Evolutionary conservation across 2,888 invertebrate species (phyloP), one percentile per base, ranked within the genome.

Genomic region (Crioceris asparagi): DNA sequence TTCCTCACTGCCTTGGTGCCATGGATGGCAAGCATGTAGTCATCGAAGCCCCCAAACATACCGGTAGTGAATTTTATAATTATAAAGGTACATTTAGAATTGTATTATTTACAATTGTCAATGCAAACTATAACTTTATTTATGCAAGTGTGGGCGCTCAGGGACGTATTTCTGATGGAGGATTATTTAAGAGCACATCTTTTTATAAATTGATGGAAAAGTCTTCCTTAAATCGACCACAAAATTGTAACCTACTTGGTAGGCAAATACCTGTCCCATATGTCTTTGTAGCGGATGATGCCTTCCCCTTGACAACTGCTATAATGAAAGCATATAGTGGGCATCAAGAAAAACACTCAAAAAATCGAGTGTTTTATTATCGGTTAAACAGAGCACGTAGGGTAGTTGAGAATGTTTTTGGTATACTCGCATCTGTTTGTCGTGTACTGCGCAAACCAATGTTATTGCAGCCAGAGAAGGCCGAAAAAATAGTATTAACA

Each of bases 401-500:
- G 27, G 29, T 38, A 6, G 25, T 27, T 18, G 38, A 38, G n/a
- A 38, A 38, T 38, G 38, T 32, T 4, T 38, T 38, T 33, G 38
- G 38, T 2, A 36, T 36, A 12, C 17, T 36, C 8, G 36, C 36
- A 17, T n/a, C 29, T 17, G n/a, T 16, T 15, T 36, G 29, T 36
- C 36, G 36, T 14, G 29, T 35, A n/a, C n/a, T n/a, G n/a, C 16
- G 16, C 17, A 11, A 26, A 35, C 18, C n/a, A n/a, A n/a, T n/a
- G 19, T 15, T 29, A 10, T 29, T 36, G 19, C 29, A 29, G 14
- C 12, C 29, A 16, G 29, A 35, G 12, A 26, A 29, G 18, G 21
- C 17, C n/a, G 35, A 35, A 26, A 26, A 29, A 15, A 17, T 36
- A 11, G 29, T 29, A n/a, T 18, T 36, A 12, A 19, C 36, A 29